Conservation (phyloP, 2,113 vertebrate species). For the Mustela nigripes region DNA sequence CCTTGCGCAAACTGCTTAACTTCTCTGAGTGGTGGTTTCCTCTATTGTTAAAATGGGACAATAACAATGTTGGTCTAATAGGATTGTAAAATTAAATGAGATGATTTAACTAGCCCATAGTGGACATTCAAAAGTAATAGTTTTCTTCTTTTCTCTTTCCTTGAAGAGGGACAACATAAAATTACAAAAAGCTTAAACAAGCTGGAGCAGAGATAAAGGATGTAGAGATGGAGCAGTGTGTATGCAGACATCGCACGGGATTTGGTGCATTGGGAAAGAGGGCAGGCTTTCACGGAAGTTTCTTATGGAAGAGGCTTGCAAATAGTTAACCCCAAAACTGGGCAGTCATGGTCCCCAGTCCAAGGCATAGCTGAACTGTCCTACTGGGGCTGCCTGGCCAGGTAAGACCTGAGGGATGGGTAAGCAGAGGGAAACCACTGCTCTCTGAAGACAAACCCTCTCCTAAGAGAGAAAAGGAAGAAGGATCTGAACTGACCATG, state of each 20-base stretch:
- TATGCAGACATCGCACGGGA: background rate
- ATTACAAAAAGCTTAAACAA: background rate
- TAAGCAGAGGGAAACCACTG: background rate
- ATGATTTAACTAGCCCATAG: background rate
- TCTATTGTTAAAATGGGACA: background rate
- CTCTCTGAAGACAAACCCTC: background rate
- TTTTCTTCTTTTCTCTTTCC: background rate
- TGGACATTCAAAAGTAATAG: background rate
- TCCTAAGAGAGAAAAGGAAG: background rate
- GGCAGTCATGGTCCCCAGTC: background rate
- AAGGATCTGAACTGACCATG: background rate
- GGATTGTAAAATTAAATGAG: background rate
- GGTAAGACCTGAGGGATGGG: background rate
- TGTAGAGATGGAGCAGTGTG: fast-evolving
- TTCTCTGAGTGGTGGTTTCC: background rate
- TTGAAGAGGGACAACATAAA: background rate
- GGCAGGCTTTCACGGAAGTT: background rate
- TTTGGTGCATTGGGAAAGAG: background rate
- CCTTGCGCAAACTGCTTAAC: background rate
- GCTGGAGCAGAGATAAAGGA: background rate
- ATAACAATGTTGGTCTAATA: background rate
- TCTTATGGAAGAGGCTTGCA: background rate
- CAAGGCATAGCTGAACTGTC: background rate
- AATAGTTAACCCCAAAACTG: background rate
- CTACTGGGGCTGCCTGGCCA: background rate